Conservation (phyloP, 2,797 vertebrate species). For the Helarctos malayanus region DNA sequence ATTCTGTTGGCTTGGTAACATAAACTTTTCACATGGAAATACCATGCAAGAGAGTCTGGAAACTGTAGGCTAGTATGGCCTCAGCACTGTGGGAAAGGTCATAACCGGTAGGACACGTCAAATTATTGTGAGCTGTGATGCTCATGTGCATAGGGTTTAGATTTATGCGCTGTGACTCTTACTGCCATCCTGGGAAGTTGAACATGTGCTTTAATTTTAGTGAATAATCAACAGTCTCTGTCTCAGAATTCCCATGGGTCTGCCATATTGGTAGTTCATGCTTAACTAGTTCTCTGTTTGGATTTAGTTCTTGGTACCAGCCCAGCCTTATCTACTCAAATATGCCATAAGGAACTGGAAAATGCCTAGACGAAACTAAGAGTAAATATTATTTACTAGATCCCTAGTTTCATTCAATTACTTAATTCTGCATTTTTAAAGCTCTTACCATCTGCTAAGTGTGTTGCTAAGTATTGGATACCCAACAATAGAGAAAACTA, state of each 20-base stretch:
- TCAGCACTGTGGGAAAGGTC: neutral
- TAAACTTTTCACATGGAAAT: neutral
- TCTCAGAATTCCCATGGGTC: neutral
- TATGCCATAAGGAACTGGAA: neutral
- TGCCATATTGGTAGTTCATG: neutral
- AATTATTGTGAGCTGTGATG: neutral
- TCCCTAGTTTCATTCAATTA: neutral
- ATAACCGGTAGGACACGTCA: neutral
- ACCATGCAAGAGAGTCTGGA: neutral
- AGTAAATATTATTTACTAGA: neutral
- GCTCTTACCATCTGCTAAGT: too few relatives aligned
- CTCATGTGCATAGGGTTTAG: neutral
- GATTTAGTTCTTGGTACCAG: neutral
- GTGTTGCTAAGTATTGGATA: neutral
- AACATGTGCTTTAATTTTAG: neutral
- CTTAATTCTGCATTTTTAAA: neutral
- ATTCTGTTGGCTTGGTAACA: neutral
- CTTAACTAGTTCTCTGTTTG: neutral
- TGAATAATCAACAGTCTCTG: neutral
- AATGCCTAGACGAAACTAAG: neutral
- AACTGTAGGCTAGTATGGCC: neutral
- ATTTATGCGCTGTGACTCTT: neutral
- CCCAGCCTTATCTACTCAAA: neutral
- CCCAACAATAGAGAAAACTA: neutral
- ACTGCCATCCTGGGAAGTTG: neutral